phyloP scores from a whole-genome alignment of 53 echinoderm and acorn worm species.

The Zoroaster sp. region DNA sequence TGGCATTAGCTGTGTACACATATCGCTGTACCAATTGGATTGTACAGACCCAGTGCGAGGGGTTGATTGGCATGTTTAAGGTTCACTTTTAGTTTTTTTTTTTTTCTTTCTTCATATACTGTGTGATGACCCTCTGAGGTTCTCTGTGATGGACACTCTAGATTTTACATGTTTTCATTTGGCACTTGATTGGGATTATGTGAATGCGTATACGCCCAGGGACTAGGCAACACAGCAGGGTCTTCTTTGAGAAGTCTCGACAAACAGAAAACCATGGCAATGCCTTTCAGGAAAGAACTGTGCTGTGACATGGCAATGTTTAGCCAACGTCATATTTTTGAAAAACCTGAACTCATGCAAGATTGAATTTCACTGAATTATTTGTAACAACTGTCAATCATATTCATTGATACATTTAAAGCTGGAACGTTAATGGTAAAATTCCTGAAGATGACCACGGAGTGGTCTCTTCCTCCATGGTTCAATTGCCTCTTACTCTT shows the following conservation, averaged over 20 bases:
- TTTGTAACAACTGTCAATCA: too few relatives aligned
- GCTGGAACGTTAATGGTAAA: too few relatives aligned
- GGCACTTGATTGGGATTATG: constrained; percentile 16
- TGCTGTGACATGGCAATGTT: neutral
- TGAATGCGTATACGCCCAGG: neutral
- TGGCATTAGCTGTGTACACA: constrained; percentile 35
- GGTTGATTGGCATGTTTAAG: constrained; percentile 34
- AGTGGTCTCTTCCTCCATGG: too few relatives aligned
- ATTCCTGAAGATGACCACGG: too few relatives aligned
- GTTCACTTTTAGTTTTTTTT: neutral
- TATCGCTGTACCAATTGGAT: constrained; percentile 49
- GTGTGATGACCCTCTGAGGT: neutral
- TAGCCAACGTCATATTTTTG: too few relatives aligned
- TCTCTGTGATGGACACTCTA: neutral
- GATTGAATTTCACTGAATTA: too few relatives aligned
- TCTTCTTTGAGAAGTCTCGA: neutral
- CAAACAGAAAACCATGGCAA: neutral
- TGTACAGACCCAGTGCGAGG: neutral
- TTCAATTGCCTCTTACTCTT: too few relatives aligned
- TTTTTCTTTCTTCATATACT: neutral
- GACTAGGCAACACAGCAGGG: neutral
- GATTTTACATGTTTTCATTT: neutral
- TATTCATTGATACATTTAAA: too few relatives aligned
- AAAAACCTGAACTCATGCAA: too few relatives aligned
- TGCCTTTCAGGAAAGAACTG: neutral